Evolutionary conservation across 2,888 invertebrate genomes (phyloP).

Genomic region (Himalopsyche anomala): DNA sequence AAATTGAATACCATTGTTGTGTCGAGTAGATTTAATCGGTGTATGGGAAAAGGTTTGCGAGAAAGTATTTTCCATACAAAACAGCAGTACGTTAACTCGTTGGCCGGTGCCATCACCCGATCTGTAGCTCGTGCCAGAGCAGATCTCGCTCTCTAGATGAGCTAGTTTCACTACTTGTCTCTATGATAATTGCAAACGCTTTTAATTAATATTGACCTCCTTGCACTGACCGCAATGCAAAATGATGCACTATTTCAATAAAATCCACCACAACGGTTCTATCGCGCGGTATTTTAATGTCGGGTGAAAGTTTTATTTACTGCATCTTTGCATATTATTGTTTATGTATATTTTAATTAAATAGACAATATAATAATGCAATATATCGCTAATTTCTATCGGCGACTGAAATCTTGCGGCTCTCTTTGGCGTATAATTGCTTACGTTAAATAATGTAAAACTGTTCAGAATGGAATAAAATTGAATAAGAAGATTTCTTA

Average conservation of each 20-base stretch:
- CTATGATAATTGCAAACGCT: constrained; percentile 48
- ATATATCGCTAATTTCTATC: neutral
- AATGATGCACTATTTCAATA: constrained; percentile 24
- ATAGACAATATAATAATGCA: neutral
- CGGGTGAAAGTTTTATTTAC: constrained; percentile 19
- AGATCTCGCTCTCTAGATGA: constrained; percentile 2
- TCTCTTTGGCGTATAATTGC: too few species aligned
- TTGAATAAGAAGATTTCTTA: too few species aligned
- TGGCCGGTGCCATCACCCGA: neutral
- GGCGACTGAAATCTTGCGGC: too few species aligned
- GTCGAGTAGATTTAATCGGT: too few species aligned
- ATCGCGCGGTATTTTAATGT: neutral
- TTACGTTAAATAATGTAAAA: too few species aligned
- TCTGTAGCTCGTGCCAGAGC: constrained; percentile 20
- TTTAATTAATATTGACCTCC: constrained; percentile 51
- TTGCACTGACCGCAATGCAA: constrained; percentile 44
- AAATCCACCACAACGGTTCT: neutral
- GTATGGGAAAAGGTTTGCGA: neutral
- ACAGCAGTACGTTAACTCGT: neutral
- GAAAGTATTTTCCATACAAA: constrained; percentile 22
- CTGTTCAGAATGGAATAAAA: too few species aligned
- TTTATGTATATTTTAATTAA: neutral
- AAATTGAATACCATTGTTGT: too few species aligned
- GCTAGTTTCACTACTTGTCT: constrained; percentile 24
- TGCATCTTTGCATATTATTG: neutral